Evolutionary conservation across 2,888 invertebrate genomes (phyloP).

Genomic region (Dryococelus australis): DNA sequence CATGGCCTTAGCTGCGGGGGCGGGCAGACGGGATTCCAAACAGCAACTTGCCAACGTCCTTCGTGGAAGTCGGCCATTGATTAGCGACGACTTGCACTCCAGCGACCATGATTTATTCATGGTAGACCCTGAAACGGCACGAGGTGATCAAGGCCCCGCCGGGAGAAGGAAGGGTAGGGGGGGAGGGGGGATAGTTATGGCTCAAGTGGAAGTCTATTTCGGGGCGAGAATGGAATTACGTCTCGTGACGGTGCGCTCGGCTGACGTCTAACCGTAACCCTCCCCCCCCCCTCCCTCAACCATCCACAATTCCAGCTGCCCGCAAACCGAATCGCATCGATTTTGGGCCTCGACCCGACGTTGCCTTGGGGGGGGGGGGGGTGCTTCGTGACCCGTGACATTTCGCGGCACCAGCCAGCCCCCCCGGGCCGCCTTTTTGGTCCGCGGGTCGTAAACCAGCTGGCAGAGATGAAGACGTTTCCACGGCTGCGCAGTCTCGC

Average conservation of each 20-base stretch:
- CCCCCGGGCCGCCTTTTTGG: not conserved
- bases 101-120: not conserved
- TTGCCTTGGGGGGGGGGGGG: not conserved
- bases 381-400: slow-evolving; percentile 19
- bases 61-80: not conserved
- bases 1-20: too few relatives aligned
- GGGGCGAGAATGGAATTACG: not conserved
- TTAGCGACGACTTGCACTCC: not conserved
- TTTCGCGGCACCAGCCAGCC: not conserved
- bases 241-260: not conserved
- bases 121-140: not conserved
- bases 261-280: not conserved
- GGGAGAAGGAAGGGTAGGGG: too few relatives aligned
- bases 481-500: too few relatives aligned
- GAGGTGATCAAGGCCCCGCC: not conserved
- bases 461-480: too few relatives aligned
- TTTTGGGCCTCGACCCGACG: not conserved
- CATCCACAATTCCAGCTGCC: not conserved
- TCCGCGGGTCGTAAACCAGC: too few relatives aligned
- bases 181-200: not conserved
- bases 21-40: too few relatives aligned
- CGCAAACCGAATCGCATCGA: slow-evolving; percentile 2
- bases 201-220: not conserved
- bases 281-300: not conserved
- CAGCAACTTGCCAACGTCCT: too few relatives aligned